Percentiles rank a stretch among this genome's conserved stretches.
Evolutionary conservation across 2,113 vertebrate genomes (phyloP).

Genomic region (Cyanistes caeruleus): DNA sequence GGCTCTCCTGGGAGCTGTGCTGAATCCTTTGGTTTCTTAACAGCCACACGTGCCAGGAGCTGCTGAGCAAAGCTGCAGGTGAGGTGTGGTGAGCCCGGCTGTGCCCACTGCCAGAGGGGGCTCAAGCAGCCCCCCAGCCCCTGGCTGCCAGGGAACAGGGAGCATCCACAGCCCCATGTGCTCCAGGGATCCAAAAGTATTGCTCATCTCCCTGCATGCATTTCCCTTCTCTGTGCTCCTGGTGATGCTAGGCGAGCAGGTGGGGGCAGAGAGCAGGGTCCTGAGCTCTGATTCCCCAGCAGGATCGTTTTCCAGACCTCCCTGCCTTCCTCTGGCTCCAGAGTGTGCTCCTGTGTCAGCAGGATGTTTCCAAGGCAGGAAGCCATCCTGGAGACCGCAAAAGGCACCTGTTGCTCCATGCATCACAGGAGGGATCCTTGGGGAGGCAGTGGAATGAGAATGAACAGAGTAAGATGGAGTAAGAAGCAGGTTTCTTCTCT

Average conservation of each 20-base stretch:
- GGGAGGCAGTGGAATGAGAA: neutral
- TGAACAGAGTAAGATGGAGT: neutral
- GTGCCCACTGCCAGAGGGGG: neutral
- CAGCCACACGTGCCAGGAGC: neutral
- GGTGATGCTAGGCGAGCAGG: neutral
- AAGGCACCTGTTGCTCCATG: fast-evolving
- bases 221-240: neutral
- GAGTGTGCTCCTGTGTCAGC: fast-evolving
- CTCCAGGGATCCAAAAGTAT: neutral
- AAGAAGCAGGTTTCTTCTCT: neutral
- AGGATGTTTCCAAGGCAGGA: neutral
- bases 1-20: neutral
- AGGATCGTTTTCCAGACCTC: fast-evolving
- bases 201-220: fast-evolving
- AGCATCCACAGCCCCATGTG: fast-evolving
- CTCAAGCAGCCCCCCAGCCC: neutral
- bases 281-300: neutral
- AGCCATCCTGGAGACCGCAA: fast-evolving
- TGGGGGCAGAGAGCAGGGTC: neutral
- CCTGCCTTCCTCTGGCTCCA: neutral
- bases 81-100: neutral
- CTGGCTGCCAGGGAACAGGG: neutral
- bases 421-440: fast-evolving
- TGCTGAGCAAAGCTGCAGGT: neutral
- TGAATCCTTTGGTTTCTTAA: neutral